Conservation (phyloP, 2,888 invertebrate genomes). For the Drosophila flavopinicola region DNA sequence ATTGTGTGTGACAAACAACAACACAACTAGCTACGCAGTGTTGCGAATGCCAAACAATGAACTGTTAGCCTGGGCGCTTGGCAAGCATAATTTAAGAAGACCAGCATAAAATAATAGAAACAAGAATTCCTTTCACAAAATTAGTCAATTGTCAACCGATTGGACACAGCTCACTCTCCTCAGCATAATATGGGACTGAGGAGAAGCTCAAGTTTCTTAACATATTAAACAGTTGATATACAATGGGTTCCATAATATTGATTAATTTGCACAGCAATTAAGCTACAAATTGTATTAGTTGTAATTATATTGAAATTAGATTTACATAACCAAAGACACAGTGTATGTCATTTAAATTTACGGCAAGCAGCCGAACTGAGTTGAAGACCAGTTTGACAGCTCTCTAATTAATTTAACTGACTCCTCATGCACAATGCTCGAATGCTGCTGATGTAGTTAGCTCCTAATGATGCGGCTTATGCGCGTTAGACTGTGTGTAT, state of each 20-base stretch:
- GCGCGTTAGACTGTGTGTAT: slow-evolving; percentile 17
- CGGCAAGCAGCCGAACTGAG: slow-evolving; percentile 10
- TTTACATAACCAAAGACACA: slow-evolving; percentile 1
- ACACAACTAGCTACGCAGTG: slow-evolving; percentile 5
- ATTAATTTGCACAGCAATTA: slow-evolving; percentile 17
- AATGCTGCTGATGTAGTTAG: slow-evolving; percentile 38
- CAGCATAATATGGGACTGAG: background rate
- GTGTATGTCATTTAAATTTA: slow-evolving; percentile 22
- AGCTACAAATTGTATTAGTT: slow-evolving; percentile 8
- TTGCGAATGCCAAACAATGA: background rate
- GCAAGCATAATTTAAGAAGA: no score
- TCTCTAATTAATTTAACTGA: slow-evolving; percentile 77
- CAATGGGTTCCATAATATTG: background rate
- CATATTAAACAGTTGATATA: background rate
- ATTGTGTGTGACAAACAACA: slow-evolving; percentile 47
- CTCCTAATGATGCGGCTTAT: slow-evolving; percentile 58
- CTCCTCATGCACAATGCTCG: slow-evolving; percentile 47
- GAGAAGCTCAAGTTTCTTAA: background rate
- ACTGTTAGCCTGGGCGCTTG: no score
- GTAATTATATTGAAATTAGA: slow-evolving; percentile 24
- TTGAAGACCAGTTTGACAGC: slow-evolving; percentile 39
- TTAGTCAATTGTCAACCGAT: no score
- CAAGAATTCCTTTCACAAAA: no score
- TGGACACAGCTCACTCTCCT: background rate
- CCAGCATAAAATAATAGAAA: no score